phyloP scores from a whole-genome alignment of 2,113 vertebrate species.

The Cyanistes caeruleus region DNA sequence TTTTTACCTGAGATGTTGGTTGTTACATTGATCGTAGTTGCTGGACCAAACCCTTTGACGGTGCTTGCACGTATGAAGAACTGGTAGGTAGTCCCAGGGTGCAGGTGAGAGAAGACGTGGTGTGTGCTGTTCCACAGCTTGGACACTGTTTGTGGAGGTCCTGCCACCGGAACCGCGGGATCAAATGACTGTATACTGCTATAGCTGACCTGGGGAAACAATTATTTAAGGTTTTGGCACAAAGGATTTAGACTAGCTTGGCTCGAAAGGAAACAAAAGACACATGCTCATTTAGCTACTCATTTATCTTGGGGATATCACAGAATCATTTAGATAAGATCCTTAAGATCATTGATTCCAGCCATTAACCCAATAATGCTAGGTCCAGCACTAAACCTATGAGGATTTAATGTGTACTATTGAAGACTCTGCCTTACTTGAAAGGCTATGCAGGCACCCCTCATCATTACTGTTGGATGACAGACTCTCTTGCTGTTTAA shows the following conservation, averaged over 20 bases:
- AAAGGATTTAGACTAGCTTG: background rate
- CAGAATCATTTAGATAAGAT: background rate
- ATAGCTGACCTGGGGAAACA: constrained; percentile 86
- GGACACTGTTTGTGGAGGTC: constrained; percentile 86
- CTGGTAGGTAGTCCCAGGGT: constrained; percentile 96
- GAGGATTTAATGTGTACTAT: background rate
- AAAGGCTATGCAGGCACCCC: background rate
- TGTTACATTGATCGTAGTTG: constrained; percentile 90
- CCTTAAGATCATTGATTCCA: background rate
- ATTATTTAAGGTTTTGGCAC: background rate
- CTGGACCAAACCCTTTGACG: constrained; percentile 91
- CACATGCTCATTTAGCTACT: background rate
- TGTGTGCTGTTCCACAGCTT: constrained; percentile 92
- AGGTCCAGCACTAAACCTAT: background rate
- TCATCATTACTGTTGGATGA: background rate
- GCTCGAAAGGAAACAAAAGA: background rate
- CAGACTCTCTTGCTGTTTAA: background rate
- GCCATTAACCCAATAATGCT: background rate
- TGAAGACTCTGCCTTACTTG: background rate
- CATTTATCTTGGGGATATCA: background rate
- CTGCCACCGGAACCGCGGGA: constrained; percentile 90
- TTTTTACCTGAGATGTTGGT: constrained; percentile 95
- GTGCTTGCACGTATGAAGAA: constrained; percentile 94
- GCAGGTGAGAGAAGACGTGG: constrained; percentile 90
- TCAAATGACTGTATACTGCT: constrained; percentile 92